Percentiles rank a stretch among this genome's conserved stretches.
Evolutionary conservation across 1,140 invertebrate genomes (phyloP).

Genomic region (Phortica variegata): DNA sequence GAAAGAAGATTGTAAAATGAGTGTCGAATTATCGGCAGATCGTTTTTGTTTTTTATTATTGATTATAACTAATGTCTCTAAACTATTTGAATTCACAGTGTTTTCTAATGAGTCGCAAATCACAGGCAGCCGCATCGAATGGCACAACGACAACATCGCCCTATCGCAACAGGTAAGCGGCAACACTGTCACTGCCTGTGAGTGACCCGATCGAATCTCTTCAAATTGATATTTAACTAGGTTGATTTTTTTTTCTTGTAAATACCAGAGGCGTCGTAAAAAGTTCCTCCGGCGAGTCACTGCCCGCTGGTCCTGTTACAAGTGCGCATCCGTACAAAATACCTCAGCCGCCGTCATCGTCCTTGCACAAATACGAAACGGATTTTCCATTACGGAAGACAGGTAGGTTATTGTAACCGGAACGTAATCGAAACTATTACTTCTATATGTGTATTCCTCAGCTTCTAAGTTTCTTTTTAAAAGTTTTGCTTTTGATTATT

Average conservation of each 20-base stretch:
- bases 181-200: too few species aligned
- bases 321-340: constrained; percentile 70
- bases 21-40: too few species aligned
- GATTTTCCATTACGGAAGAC: constrained; percentile 94
- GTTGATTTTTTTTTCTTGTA: background rate
- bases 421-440: too few species aligned
- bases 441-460: too few species aligned
- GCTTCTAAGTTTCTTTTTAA: too few species aligned
- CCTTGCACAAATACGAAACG: constrained; percentile 70
- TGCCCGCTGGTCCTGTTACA: constrained; percentile 60
- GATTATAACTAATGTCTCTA: too few species aligned
- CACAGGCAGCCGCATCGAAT: constrained; percentile 75
- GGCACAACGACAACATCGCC: constrained; percentile 68
- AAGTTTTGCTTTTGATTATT: too few species aligned
- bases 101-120: constrained; percentile 85
- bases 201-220: background rate
- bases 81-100: constrained; percentile 69
- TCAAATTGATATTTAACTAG: background rate
- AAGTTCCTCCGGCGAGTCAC: constrained; percentile 64
- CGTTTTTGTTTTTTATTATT: too few species aligned
- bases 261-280: constrained; percentile 62
- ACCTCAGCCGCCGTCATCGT: constrained; percentile 61
- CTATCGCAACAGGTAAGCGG: constrained; percentile 80
- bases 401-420: too few species aligned
- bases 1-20: too few species aligned